phyloP scores from a whole-genome alignment of 2,888 invertebrate genomes.

The Lithodes maja region DNA sequence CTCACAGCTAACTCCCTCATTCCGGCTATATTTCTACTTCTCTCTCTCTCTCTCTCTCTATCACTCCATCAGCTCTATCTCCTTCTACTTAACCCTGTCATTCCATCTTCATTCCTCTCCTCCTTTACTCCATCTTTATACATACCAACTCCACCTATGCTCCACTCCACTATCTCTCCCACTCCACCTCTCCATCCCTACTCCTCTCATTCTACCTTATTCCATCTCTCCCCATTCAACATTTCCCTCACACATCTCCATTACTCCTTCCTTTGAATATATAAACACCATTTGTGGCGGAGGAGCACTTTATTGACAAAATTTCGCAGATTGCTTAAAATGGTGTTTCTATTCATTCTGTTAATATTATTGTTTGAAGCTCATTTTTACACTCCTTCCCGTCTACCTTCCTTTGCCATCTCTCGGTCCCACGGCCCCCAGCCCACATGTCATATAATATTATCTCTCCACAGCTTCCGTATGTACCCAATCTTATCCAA shows the following conservation, averaged over 20 bases:
- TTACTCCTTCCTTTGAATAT: too few relatives aligned
- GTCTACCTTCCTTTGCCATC: neutral
- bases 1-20: too few relatives aligned
- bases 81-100: neutral
- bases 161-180: neutral
- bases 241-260: neutral
- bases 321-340: too few relatives aligned
- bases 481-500: too few relatives aligned
- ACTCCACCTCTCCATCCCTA: neutral
- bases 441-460: too few relatives aligned
- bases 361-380: too few relatives aligned
- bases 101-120: neutral
- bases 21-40: neutral
- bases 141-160: neutral
- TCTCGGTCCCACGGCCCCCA: too few relatives aligned
- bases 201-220: neutral
- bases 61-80: neutral
- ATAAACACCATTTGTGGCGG: too few relatives aligned
- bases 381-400: neutral
- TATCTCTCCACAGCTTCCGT: neutral
- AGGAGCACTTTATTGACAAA: too few relatives aligned
- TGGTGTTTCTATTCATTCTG: too few relatives aligned
- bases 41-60: slow-evolving; percentile 1
- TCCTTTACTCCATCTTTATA: too few relatives aligned
- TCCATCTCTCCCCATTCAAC: neutral